Base-by-base conservation (phyloP, 2,888 invertebrate genomes). In the Hetaerina titia region DNA sequence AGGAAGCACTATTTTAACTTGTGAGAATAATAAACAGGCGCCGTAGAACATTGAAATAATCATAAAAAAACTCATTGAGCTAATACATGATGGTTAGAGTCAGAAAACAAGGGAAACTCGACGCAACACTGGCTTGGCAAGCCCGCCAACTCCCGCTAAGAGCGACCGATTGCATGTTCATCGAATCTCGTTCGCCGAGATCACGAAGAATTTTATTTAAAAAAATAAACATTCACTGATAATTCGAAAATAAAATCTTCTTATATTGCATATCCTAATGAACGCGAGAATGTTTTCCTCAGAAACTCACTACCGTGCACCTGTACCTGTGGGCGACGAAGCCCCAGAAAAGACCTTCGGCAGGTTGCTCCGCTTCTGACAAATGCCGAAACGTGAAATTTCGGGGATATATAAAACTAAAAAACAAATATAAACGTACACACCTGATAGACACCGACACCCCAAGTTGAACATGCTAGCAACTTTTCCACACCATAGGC, bases 361-460 rank as follows among this genome's bases (percentile, higher is more conserved):
- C 92, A 92, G 92, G 92, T 92, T 25, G 92, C 56, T 74, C 92
- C 92, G 69, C 69, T 92, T 56, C 92, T 22, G n/a, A 92, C 22
- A n/a, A 45, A 11, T 57, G 60, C 56, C 69, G 19, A 56, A 74
- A 56, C 56, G 11, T 0, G 31, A 22, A 22, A 22, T 92, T 92
- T 64, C 19, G 6, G 56, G 13, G n/a, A 69, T 25, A 22, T 19
- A 31, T 57, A 57, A 57, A n/a, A 11, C 2, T 22, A 56, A 4
- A 25, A 7, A 31, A 9, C 13, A 56, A 74, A 92, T 45, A 69
- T 69, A 45, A 11, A 0, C 56, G 17, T 22, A 45, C 92, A 19
- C 69, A 92, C 92, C 92, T 92, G 92, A 92, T 92, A 92, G 69
- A 92, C 92, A 74, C 92, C 92, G 92, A 92, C 92, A 92, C 92